These are phyloP conservation scores for Lasioglossum albipes DNA, from an alignment of 1,140 invertebrate genomes.

Conservation along the genomic window DNA sequence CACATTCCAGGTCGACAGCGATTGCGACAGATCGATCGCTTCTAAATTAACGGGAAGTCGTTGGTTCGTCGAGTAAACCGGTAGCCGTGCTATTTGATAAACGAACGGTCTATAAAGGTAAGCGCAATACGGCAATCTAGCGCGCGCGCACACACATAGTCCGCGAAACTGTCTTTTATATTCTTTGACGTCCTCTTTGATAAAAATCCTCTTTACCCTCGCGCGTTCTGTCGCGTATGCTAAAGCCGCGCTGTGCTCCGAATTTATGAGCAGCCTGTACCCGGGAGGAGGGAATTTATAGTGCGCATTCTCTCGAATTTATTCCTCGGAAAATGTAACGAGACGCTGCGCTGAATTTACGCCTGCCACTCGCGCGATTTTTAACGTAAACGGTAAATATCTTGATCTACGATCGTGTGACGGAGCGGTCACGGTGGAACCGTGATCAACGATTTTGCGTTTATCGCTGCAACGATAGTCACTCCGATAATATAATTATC, in stretches of 20 bases:
- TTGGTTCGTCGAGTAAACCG: slow-evolving; percentile 6
- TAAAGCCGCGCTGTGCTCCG: slow-evolving; percentile 40
- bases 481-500: neutral
- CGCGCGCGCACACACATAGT: neutral
- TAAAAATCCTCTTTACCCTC: slow-evolving; percentile 40
- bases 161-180: slow-evolving; percentile 33
- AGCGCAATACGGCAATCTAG: neutral
- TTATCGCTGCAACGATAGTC: slow-evolving; percentile 7
- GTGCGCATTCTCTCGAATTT: slow-evolving; percentile 48
- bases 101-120: neutral
- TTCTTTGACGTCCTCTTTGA: slow-evolving; percentile 39
- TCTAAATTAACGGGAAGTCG: neutral
- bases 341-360: slow-evolving; percentile 40
- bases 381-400: slow-evolving; percentile 45
- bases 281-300: slow-evolving; percentile 44
- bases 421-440: neutral
- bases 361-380: slow-evolving; percentile 22
- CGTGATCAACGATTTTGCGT: slow-evolving; percentile 12
- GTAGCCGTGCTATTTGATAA: slow-evolving; percentile 9
- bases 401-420: slow-evolving; percentile 23
- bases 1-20: neutral
- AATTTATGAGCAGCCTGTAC: slow-evolving; percentile 49
- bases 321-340: slow-evolving; percentile 54
- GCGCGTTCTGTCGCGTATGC: slow-evolving; percentile 40
- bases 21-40: neutral